Percentiles rank a stretch among this genome's conserved stretches.
phyloP scores from a whole-genome alignment of 1,140 invertebrate species.

The Coelopa frigida region DNA sequence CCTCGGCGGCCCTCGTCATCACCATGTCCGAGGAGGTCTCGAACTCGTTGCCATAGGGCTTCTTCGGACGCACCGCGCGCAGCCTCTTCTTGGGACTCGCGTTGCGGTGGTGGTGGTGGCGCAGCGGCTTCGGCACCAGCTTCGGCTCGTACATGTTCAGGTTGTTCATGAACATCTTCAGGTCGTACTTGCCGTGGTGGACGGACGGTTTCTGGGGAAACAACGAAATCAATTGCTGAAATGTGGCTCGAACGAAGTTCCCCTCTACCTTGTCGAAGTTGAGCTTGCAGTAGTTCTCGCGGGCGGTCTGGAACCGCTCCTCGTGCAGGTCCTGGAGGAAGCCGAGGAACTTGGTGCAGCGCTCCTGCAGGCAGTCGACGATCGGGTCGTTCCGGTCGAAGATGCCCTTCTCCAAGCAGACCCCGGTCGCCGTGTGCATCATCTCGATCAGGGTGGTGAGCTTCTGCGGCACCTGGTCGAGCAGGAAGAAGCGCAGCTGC shows the following conservation, averaged over 20 bases:
- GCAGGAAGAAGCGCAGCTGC: constrained; percentile 30
- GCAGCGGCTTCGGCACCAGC: constrained; percentile 24
- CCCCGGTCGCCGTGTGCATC: constrained; percentile 29
- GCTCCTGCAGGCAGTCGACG: constrained; percentile 29
- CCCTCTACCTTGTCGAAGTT: constrained; percentile 4
- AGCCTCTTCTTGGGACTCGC: constrained; percentile 23
- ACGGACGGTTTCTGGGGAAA: not conserved
- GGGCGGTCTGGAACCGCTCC: constrained; percentile 25
- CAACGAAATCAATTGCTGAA: not conserved
- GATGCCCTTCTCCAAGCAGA: constrained; percentile 32
- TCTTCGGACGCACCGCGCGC: constrained; percentile 25
- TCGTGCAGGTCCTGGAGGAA: constrained; percentile 35
- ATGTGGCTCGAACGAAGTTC: not conserved
- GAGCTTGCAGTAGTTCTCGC: constrained; percentile 15
- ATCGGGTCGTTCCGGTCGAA: constrained; percentile 31
- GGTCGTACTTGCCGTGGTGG: constrained; percentile 25
- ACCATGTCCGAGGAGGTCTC: too few species aligned
- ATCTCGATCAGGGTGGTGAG: constrained; percentile 34
- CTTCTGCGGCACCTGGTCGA: constrained; percentile 37
- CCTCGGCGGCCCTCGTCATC: too few species aligned
- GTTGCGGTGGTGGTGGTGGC: constrained; percentile 11
- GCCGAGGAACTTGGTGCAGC: constrained; percentile 26
- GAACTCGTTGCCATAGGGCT: too few species aligned
- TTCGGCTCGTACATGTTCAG: constrained; percentile 32
- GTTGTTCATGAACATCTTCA: constrained; percentile 39